These are phyloP conservation scores for Calameuta idolon DNA, from an alignment of 2,888 invertebrate species.

Conservation along the genomic window DNA sequence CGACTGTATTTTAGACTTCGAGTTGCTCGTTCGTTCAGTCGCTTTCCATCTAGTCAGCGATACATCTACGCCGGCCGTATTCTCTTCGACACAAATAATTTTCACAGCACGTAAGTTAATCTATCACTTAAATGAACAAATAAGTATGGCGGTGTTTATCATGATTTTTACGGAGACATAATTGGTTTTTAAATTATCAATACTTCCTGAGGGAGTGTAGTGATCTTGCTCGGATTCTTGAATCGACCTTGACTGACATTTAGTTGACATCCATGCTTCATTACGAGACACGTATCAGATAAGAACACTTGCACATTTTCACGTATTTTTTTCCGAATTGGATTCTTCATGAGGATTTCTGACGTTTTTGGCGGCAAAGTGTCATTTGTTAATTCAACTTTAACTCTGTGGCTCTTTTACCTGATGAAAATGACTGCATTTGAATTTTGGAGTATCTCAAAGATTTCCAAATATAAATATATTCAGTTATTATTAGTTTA, in stretches of 20 bases:
- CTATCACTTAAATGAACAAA: slow-evolving; percentile 3
- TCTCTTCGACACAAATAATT: slow-evolving; percentile 29
- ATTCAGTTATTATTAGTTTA: background rate
- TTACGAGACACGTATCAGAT: background rate
- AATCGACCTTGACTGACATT: slow-evolving; percentile 60
- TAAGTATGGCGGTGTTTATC: background rate
- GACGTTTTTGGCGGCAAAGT: background rate
- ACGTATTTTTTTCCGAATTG: background rate
- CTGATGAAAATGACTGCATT: background rate
- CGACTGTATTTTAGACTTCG: slow-evolving; percentile 40
- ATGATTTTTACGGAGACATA: background rate
- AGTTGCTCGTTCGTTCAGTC: slow-evolving; percentile 46
- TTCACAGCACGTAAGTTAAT: slow-evolving; percentile 44
- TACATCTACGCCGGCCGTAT: slow-evolving; percentile 21
- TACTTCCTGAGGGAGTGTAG: background rate
- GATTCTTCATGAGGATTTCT: background rate
- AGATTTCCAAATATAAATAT: background rate
- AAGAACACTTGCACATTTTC: background rate
- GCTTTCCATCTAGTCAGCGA: slow-evolving; percentile 41
- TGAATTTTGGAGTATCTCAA: background rate
- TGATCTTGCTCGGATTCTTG: background rate
- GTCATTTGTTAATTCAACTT: background rate
- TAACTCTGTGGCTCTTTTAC: background rate
- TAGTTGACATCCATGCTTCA: slow-evolving; percentile 11
- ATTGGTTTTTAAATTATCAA: background rate